phyloP scores from a whole-genome alignment of 2,797 vertebrate genomes.

The Myripristis murdjan region DNA sequence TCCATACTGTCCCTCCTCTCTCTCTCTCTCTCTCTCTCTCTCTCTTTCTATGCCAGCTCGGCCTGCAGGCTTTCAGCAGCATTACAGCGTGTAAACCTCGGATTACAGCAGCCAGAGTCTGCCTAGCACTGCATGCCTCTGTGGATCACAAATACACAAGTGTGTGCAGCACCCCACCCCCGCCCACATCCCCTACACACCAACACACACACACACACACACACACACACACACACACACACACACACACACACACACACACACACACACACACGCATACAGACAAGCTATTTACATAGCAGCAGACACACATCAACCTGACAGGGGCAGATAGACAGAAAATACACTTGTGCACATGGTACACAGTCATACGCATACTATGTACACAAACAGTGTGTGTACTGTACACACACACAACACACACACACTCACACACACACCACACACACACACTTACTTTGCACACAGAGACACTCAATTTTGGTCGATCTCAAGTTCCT shows the following conservation, averaged over 20 bases:
- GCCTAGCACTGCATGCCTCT: conserved; percentile 74
- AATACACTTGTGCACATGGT: conserved; percentile 13
- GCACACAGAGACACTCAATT: conserved; percentile 18
- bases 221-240: no score
- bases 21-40: conserved; percentile 26
- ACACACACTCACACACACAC: no score
- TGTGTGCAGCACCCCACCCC: conserved; percentile 54
- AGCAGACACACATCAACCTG: conserved; percentile 15
- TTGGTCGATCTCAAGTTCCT: conserved; percentile 34
- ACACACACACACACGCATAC: conserved; percentile 12
- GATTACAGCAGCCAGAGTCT: conserved; percentile 83
- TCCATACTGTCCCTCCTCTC: conserved; percentile 45
- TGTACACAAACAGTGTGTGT: conserved; percentile 8
- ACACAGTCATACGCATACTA: neutral
- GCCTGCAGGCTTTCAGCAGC: conserved; percentile 81
- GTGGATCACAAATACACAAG: conserved; percentile 75
- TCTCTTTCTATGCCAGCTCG: conserved; percentile 71
- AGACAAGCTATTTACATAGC: conserved; percentile 50
- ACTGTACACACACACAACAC: no score
- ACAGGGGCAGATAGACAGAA: conserved; percentile 3
- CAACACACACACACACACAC: conserved; percentile 25
- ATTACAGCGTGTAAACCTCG: conserved; percentile 88
- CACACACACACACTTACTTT: conserved; percentile 22
- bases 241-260: neutral
- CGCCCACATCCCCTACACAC: neutral